A percentile compares a stretch with the other conserved stretches of the same genome.
Conservation (phyloP, 2,888 invertebrate genomes). For the Temnothorax rugatulus region DNA sequence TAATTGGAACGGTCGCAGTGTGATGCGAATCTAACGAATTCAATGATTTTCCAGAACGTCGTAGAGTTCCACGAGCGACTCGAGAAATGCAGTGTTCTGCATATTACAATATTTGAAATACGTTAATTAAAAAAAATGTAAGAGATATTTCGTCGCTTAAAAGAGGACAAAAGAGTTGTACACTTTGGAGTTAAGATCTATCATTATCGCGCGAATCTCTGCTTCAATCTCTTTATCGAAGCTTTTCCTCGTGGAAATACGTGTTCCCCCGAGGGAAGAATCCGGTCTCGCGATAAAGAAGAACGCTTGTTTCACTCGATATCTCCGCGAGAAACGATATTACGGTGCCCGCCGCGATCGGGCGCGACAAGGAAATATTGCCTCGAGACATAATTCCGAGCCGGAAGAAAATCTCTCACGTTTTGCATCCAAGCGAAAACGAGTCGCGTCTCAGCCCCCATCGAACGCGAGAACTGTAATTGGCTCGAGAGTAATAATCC, state of each 20-base stretch:
- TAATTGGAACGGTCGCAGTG: background rate
- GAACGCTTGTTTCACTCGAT: background rate
- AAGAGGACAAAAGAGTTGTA: background rate
- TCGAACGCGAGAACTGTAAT: constrained; percentile 58
- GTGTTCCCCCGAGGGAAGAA: background rate
- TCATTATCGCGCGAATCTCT: constrained; percentile 11
- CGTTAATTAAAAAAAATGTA: background rate
- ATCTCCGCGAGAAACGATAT: background rate
- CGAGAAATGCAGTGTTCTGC: background rate
- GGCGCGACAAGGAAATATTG: background rate
- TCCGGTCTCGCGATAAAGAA: background rate
- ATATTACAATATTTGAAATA: background rate
- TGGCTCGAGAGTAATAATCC: constrained; percentile 62
- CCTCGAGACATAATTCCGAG: constrained; percentile 23
- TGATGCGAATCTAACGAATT: constrained; percentile 5
- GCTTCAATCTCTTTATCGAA: background rate
- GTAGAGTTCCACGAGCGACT: background rate
- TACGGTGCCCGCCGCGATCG: background rate
- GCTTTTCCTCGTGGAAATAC: background rate
- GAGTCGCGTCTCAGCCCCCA: constrained; percentile 18
- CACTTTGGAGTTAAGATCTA: background rate
- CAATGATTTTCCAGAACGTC: constrained; percentile 4
- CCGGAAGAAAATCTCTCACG: constrained; percentile 26
- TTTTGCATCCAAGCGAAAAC: constrained; percentile 48
- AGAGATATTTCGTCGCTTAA: background rate